These are phyloP conservation scores for Netelia fuscicornis DNA, from an alignment of 2,888 invertebrate species.

Conservation along the genomic window DNA sequence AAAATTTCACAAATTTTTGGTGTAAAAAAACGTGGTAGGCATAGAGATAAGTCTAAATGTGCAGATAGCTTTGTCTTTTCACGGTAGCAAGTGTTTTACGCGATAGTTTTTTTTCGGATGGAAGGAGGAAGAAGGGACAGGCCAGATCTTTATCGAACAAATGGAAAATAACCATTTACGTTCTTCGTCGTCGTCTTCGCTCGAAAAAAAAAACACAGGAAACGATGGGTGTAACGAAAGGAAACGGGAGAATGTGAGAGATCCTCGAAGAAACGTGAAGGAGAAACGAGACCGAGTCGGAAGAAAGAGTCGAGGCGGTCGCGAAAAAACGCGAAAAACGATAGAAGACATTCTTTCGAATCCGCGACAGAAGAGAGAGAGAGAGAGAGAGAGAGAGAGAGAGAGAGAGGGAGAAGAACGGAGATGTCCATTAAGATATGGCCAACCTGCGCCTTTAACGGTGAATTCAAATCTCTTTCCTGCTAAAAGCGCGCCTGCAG, in stretches of 20 bases:
- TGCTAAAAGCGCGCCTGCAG: slow-evolving; percentile 54
- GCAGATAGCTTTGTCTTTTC: slow-evolving; percentile 26
- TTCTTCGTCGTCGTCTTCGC: slow-evolving; percentile 15
- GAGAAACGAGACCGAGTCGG: slow-evolving; percentile 15
- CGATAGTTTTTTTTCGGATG: slow-evolving; percentile 28
- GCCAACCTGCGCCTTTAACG: slow-evolving; percentile 76
- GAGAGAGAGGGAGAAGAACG: slow-evolving; percentile 73
- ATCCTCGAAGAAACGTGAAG: slow-evolving; percentile 30
- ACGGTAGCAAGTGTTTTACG: slow-evolving; percentile 14
- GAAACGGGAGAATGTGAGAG: slow-evolving; percentile 52
- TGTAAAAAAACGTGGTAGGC: slow-evolving; percentile 27
- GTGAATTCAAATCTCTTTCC: slow-evolving; percentile 77
- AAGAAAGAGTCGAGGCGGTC: slow-evolving; percentile 28
- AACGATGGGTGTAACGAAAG: slow-evolving; percentile 48
- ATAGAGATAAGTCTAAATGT: slow-evolving; percentile 12
- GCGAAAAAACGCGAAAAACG: slow-evolving; percentile 46
- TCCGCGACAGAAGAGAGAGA: slow-evolving; percentile 44
- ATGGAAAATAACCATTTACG: slow-evolving; percentile 68
- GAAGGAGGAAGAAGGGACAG: not conserved
- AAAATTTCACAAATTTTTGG: too few relatives aligned
- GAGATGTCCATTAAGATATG: slow-evolving; percentile 80
- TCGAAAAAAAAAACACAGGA: not conserved
- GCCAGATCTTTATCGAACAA: slow-evolving; percentile 65
- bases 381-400: too few relatives aligned
- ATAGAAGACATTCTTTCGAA: slow-evolving; percentile 60